Evolutionary conservation across 2,113 vertebrate species (phyloP).

Genomic region (Pyxicephalus adspersus): DNA sequence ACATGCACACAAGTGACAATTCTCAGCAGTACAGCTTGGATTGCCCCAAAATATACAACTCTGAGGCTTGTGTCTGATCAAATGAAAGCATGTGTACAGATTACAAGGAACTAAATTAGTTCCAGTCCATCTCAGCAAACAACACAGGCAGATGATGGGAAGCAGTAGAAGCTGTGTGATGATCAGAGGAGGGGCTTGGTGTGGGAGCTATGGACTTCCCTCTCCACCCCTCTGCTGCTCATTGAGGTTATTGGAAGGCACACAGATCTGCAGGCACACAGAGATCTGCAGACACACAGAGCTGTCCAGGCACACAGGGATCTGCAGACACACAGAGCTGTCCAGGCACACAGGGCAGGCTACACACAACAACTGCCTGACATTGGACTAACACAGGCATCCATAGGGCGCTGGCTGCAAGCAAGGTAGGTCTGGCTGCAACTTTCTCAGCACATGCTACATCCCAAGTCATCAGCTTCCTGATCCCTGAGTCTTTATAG

Average conservation of each 20-base stretch:
- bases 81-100: not conserved
- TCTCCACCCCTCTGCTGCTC: slow-evolving; percentile 5
- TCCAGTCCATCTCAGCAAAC: not conserved
- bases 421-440: slow-evolving; percentile 18
- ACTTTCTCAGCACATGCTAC: not conserved
- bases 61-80: not conserved
- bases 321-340: too few relatives aligned
- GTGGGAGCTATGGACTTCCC: not conserved
- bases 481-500: too few relatives aligned
- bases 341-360: slow-evolving; percentile 1
- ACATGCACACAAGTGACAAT: too few relatives aligned
- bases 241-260: slow-evolving; percentile 37
- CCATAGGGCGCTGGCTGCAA: slow-evolving; percentile 27
- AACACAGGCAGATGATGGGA: not conserved
- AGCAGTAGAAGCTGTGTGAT: not conserved
- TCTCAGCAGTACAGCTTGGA: too few relatives aligned
- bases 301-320: slow-evolving; percentile 14
- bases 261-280: not conserved
- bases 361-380: not conserved
- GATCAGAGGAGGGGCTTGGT: not conserved
- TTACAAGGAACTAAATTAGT: not conserved
- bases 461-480: too few relatives aligned
- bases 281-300: too few relatives aligned
- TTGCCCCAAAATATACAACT: too few relatives aligned
- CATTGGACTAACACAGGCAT: not conserved